Percentiles rank a stretch among this genome's conserved stretches.
Evolutionary conservation across 2,113 vertebrate genomes (phyloP).

Genomic region (Phylloscopus trochiloides): DNA sequence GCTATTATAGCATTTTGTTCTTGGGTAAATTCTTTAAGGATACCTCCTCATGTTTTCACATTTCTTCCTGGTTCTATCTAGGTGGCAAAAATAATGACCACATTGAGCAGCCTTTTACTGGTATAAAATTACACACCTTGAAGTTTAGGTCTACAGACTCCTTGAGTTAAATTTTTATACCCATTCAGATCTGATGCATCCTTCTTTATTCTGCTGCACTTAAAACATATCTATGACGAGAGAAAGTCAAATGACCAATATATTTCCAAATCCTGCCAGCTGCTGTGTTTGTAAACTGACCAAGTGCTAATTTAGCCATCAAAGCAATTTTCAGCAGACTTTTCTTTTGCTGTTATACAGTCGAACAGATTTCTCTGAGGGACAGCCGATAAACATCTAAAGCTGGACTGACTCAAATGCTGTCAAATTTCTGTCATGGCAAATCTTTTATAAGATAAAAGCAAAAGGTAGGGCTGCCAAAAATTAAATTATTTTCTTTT

Average conservation of each 20-base stretch:
- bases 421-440: not conserved
- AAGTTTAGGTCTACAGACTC: not conserved
- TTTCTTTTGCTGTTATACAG: not conserved
- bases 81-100: not conserved
- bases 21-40: not conserved
- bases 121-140: not conserved
- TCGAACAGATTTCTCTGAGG: not conserved
- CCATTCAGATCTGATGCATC: not conserved
- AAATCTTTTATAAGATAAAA: not conserved
- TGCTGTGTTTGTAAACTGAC: not conserved
- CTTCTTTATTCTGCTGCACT: not conserved
- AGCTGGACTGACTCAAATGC: not conserved
- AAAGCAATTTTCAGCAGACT: not conserved
- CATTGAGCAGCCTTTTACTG: not conserved
- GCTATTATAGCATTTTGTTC: not conserved
- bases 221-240: not conserved
- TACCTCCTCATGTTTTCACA: not conserved
- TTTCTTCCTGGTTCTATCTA: not conserved
- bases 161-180: not conserved
- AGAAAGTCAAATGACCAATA: not conserved
- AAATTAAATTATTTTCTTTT: not conserved
- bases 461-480: not conserved
- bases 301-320: not conserved
- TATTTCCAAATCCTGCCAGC: not conserved
- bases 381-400: not conserved